Percentiles rank a stretch among this genome's conserved stretches.
Evolutionary conservation across 2,113 vertebrate species (phyloP).

Genomic region (Podocnemis expansa): DNA sequence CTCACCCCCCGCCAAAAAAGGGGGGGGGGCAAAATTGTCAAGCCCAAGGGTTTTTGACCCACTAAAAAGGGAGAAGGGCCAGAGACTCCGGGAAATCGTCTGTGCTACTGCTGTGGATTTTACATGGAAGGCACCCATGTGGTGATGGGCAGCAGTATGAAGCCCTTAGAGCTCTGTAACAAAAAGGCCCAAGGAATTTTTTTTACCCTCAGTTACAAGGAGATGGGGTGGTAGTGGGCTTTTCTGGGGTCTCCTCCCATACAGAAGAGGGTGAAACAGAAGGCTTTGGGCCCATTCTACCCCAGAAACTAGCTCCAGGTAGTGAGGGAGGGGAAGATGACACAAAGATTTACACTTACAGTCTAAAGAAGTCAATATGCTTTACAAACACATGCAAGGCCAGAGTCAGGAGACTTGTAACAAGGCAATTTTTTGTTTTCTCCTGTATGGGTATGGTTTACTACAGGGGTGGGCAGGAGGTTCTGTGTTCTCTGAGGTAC

Average conservation of each 20-base stretch:
- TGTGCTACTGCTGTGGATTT: no score
- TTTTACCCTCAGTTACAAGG: background rate
- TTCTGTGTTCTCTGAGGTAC: no score
- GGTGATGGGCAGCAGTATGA: no score
- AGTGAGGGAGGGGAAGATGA: background rate
- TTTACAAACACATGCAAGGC: background rate
- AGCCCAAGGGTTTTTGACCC: no score
- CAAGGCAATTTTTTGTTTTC: background rate
- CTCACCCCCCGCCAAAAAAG: no score
- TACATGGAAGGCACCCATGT: no score
- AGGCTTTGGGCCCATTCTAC: background rate
- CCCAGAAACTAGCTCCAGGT: background rate
- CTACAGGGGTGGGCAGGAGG: no score
- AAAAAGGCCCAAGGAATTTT: background rate
- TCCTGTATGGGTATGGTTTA: background rate
- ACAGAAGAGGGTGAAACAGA: background rate
- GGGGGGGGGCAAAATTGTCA: no score
- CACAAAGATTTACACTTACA: background rate
- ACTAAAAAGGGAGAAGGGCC: no score
- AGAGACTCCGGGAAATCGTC: no score
- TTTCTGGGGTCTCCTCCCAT: background rate
- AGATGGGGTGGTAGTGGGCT: background rate
- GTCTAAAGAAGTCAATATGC: background rate
- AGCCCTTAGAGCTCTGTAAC: no score
- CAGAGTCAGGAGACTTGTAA: background rate